phyloP scores from a whole-genome alignment of 2,113 vertebrate species.

The Odocoileus virginianus region DNA sequence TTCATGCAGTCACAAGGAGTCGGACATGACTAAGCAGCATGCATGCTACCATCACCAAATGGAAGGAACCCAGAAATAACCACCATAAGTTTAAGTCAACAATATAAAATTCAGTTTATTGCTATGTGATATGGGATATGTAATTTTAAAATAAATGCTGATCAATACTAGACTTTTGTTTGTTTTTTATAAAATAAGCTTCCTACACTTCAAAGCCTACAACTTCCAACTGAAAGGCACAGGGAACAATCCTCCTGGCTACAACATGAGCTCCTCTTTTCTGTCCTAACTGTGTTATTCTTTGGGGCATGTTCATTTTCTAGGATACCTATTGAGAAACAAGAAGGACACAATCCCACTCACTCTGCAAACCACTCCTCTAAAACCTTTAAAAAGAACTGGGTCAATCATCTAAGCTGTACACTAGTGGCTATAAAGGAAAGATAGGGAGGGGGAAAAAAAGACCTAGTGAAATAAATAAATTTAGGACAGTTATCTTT shows the following conservation, averaged over 20 bases:
- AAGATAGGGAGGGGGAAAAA: neutral
- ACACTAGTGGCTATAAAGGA: conserved; percentile 20
- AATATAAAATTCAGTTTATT: neutral
- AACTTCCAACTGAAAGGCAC: neutral
- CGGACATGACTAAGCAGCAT: neutral
- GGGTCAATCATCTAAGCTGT: conserved; percentile 54
- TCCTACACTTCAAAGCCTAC: conserved; percentile 4
- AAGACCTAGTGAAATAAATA: conserved; percentile 42
- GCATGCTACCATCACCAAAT: neutral
- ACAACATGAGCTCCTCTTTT: neutral
- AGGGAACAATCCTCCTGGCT: neutral
- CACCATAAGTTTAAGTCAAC: neutral
- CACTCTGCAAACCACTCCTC: conserved; percentile 1
- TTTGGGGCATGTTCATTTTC: neutral
- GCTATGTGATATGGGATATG: neutral
- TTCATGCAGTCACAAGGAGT: neutral
- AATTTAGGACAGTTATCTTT: conserved; percentile 68
- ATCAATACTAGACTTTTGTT: neutral
- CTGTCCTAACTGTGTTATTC: neutral
- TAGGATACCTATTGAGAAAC: neutral
- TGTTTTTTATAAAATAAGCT: neutral
- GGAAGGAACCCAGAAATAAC: neutral
- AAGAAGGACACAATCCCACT: neutral
- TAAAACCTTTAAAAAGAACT: conserved; percentile 51
- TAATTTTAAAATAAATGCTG: conserved; percentile 19